Evolutionary conservation across 2,113 vertebrate genomes (phyloP).

Genomic region (Myodes glareolus): DNA sequence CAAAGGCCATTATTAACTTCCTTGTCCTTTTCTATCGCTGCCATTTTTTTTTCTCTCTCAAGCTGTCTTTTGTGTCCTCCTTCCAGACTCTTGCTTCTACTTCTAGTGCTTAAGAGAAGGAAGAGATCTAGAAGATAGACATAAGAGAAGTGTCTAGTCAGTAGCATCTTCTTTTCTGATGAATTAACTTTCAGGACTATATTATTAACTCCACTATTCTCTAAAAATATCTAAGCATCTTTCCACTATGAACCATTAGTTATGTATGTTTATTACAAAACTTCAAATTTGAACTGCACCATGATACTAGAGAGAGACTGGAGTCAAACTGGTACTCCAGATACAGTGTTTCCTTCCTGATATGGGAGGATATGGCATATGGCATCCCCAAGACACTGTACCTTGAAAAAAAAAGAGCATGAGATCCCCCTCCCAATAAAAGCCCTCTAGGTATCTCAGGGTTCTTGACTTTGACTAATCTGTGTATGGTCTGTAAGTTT

Average conservation of each 20-base stretch:
- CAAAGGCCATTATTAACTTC: background rate
- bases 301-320: background rate
- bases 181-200: background rate
- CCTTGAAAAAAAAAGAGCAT: background rate
- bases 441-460: background rate
- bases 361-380: background rate
- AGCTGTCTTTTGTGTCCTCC: background rate
- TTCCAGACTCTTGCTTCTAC: background rate
- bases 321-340: background rate
- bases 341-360: background rate
- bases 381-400: background rate
- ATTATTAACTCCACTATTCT: background rate
- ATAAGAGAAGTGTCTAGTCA: background rate
- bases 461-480: background rate
- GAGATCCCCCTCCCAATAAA: background rate
- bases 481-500: background rate
- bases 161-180: background rate
- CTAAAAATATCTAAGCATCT: background rate
- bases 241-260: background rate
- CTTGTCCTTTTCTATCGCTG: background rate
- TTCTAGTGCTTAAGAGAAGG: background rate
- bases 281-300: background rate
- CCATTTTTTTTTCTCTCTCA: background rate
- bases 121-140: background rate
- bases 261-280: background rate